Conservation (phyloP, 2,113 vertebrate species). For the Mellivora capensis region DNA sequence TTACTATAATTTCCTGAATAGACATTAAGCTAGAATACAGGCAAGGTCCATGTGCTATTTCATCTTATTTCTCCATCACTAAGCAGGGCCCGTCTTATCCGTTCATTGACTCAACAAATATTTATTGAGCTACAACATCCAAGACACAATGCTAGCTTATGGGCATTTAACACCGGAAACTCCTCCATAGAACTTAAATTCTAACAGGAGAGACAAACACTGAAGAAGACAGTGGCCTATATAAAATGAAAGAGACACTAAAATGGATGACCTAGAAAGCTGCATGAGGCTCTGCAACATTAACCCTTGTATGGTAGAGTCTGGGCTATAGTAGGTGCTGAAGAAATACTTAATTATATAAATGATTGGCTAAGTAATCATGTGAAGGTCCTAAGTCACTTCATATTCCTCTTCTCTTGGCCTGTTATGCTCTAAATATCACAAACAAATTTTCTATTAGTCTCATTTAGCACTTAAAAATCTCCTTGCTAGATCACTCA, state of each 20-base stretch:
- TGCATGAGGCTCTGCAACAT: not conserved
- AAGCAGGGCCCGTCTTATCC: not conserved
- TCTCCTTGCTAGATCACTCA: not conserved
- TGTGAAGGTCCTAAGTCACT: not conserved
- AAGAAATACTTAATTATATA: not conserved
- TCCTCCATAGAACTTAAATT: not conserved
- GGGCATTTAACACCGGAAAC: not conserved
- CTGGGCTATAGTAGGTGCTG: not conserved
- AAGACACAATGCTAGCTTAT: not conserved
- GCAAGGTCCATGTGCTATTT: not conserved
- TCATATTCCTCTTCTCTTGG: not conserved
- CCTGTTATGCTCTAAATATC: not conserved
- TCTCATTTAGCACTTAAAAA: not conserved
- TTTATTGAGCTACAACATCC: not conserved
- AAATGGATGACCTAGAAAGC: not conserved
- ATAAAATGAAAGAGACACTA: not conserved
- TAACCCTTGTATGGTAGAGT: not conserved
- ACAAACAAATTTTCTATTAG: not conserved
- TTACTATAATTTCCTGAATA: not conserved
- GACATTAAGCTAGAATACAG: not conserved
- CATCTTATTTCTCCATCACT: not conserved
- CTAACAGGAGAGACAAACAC: not conserved
- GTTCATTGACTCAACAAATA: not conserved
- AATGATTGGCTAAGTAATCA: not conserved
- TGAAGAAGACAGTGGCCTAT: not conserved